phyloP scores from a whole-genome alignment of 2,113 vertebrate species.

The Holacanthus passer region DNA sequence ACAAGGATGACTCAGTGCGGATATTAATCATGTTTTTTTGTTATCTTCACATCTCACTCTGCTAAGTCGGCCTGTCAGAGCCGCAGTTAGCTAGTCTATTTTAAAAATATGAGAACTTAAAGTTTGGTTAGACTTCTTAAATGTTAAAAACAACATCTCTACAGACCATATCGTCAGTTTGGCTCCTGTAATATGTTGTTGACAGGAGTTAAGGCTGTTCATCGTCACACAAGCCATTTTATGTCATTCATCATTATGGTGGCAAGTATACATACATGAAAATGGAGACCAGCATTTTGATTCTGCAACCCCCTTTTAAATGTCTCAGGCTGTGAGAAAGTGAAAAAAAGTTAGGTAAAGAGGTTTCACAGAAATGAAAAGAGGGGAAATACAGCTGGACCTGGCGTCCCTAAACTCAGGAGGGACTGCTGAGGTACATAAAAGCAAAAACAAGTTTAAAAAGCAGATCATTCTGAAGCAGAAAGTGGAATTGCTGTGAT shows the following conservation, averaged over 20 bases:
- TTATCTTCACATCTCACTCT: constrained; percentile 69
- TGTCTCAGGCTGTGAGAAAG: background rate
- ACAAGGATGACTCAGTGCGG: constrained; percentile 84
- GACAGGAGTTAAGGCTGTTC: background rate
- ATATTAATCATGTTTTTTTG: constrained; percentile 73
- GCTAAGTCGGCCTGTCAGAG: constrained; percentile 26
- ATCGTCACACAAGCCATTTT: background rate
- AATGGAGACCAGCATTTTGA: background rate
- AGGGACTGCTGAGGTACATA: background rate
- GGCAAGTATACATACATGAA: background rate
- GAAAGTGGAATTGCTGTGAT: background rate
- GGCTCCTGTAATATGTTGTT: background rate
- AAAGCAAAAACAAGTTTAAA: constrained; percentile 4
- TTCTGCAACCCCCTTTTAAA: background rate
- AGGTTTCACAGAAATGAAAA: background rate
- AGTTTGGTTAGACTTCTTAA: constrained; percentile 14
- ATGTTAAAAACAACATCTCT: constrained; percentile 9
- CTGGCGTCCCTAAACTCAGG: background rate
- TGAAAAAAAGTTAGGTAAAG: background rate
- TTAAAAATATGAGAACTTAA: constrained; percentile 49
- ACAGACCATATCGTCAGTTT: background rate
- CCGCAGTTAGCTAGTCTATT: constrained; percentile 37
- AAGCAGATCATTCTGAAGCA: background rate
- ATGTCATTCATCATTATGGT: background rate
- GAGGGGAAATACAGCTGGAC: background rate